These are phyloP conservation scores for Aphidius ervi DNA, from an alignment of 1,140 invertebrate genomes.

Conservation along the genomic window DNA sequence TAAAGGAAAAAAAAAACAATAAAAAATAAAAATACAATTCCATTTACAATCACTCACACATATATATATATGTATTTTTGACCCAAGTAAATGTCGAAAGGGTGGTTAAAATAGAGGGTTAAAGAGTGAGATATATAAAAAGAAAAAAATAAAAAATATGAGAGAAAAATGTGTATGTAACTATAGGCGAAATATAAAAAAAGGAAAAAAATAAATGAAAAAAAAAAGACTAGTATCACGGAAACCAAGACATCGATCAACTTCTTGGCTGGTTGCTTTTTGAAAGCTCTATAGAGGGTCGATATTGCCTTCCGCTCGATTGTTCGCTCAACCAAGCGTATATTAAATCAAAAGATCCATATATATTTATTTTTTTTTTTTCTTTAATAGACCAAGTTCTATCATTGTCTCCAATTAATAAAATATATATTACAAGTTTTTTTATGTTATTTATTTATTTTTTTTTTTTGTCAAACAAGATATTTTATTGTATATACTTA, in stretches of 20 bases:
- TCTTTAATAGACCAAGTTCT: background rate
- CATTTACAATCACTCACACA: background rate
- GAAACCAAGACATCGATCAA: slow-evolving; percentile 20
- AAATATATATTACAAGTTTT: background rate
- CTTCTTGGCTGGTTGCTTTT: slow-evolving; percentile 19
- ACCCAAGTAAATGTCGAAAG: too few species aligned
- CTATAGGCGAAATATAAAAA: background rate
- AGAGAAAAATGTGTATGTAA: background rate
- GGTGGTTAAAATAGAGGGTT: too few species aligned
- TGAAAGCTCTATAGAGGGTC: slow-evolving; percentile 10
- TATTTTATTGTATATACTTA: too few species aligned
- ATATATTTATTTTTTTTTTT: slow-evolving; percentile 3
- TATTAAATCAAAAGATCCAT: background rate
- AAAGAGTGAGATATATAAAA: background rate
- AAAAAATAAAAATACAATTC: too few species aligned
- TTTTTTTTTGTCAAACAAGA: too few species aligned
- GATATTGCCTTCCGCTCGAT: slow-evolving; percentile 26
- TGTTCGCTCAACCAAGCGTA: slow-evolving; percentile 21
- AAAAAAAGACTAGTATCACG: slow-evolving; percentile 5
- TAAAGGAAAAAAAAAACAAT: too few species aligned
- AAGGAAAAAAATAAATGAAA: background rate
- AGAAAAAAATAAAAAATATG: background rate
- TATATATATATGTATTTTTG: background rate
- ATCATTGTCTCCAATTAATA: too few species aligned
- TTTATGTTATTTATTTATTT: background rate